These are phyloP conservation scores for Mastomys coucha DNA, from an alignment of 2,113 vertebrate species.

Conservation along the genomic window DNA sequence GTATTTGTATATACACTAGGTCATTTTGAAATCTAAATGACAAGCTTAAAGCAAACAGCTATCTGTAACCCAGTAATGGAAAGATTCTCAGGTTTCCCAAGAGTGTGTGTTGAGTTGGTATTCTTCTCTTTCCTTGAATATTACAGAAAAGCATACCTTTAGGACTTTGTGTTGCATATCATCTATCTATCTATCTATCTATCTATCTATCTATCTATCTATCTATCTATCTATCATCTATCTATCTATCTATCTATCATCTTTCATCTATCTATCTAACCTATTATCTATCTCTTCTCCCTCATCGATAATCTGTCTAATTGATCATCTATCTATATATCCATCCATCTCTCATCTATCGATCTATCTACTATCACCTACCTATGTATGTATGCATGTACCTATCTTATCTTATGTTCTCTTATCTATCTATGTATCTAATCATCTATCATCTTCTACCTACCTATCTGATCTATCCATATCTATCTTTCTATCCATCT, in stretches of 20 bases:
- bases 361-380: neutral
- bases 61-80: neutral
- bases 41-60: neutral
- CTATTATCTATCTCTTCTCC: neutral
- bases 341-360: neutral
- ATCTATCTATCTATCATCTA: neutral
- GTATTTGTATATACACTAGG: neutral
- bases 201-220: neutral
- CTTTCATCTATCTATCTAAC: neutral
- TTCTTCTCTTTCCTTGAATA: neutral
- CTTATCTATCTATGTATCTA: neutral
- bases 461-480: neutral
- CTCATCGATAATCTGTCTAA: neutral
- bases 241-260: neutral
- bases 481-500: neutral
- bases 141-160: neutral
- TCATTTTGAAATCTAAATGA: neutral
- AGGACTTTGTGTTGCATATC: neutral
- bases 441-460: neutral
- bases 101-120: neutral
- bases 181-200: neutral
- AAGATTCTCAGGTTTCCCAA: neutral
- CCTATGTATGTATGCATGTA: neutral
- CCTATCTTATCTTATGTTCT: neutral
- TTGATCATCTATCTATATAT: neutral